These are phyloP conservation scores for Hecatera dysodea DNA, from an alignment of 2,888 invertebrate genomes.

Conservation along the genomic window DNA sequence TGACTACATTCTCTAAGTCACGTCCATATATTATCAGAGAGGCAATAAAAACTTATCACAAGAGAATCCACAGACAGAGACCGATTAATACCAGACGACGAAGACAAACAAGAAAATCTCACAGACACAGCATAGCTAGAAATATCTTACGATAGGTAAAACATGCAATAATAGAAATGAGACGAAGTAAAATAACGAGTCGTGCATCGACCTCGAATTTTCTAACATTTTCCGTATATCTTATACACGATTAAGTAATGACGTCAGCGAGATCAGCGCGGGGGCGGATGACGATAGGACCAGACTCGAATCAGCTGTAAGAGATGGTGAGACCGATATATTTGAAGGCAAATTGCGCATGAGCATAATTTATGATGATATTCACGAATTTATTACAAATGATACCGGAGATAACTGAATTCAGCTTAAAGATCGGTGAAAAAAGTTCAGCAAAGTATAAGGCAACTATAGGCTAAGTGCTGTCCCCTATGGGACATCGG, in stretches of 20 bases:
- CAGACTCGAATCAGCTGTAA: conserved; percentile 71
- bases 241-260: conserved; percentile 62
- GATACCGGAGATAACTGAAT: conserved; percentile 33
- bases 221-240: conserved; percentile 62
- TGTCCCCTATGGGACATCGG: too few relatives aligned
- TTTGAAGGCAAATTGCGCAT: conserved; percentile 56
- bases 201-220: conserved; percentile 75
- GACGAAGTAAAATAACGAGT: conserved; percentile 48
- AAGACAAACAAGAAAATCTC: conserved; percentile 39
- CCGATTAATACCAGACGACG: conserved; percentile 48
- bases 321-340: conserved; percentile 54
- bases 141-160: conserved; percentile 56
- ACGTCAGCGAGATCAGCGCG: conserved; percentile 68
- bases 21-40: conserved; percentile 21
- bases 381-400: conserved; percentile 55
- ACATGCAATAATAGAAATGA: conserved; percentile 63
- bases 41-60: conserved; percentile 42
- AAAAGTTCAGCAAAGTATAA: conserved; percentile 19
- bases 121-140: conserved; percentile 44
- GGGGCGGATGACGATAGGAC: conserved; percentile 69
- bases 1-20: conserved; percentile 11
- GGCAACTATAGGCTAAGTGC: conserved; percentile 3
- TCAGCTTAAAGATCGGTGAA: conserved; percentile 31
- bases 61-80: conserved; percentile 40
- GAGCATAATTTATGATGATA: conserved; percentile 53